Percentiles rank a stretch among this genome's conserved stretches.
These are phyloP conservation scores for Hydrozoanthus tunicans DNA, from an alignment of 64 coral and sea anemone genomes.

Conservation along the genomic window DNA sequence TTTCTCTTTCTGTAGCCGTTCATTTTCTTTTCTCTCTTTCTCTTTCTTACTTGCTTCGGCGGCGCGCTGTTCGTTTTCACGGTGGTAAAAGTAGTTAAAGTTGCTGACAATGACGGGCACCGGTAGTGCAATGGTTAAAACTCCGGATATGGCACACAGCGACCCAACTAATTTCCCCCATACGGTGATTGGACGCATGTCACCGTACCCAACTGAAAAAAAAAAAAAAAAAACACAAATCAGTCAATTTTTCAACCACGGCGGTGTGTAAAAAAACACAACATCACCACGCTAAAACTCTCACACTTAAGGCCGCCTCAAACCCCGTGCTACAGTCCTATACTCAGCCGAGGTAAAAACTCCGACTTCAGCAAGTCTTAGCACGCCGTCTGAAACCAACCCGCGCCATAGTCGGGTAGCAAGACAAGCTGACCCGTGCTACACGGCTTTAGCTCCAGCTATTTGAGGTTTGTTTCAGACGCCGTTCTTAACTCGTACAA, in stretches of 20 bases:
- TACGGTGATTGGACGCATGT: constrained; percentile 92
- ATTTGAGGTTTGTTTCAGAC: no score
- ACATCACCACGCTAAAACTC: neutral
- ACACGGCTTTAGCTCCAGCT: no score
- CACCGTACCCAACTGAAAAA: constrained; percentile 91
- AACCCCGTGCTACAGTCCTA: no score
- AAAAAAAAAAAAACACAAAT: neutral
- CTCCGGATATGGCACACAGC: constrained; percentile 95
- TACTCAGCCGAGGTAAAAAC: no score
- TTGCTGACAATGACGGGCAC: constrained; percentile 97
- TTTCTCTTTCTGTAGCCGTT: constrained; percentile 75
- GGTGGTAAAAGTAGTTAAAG: constrained; percentile 99
- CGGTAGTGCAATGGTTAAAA: constrained; percentile 97
- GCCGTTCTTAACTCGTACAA: no score
- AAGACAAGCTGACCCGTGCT: no score
- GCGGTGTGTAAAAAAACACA: neutral
- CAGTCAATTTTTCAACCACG: neutral
- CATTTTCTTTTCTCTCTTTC: constrained; percentile 87
- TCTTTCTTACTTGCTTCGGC: constrained; percentile 94
- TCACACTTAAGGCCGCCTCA: no score
- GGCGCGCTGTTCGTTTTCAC: constrained; percentile 95
- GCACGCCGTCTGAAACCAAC: no score
- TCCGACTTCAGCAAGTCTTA: no score
- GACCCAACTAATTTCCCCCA: constrained; percentile 99
- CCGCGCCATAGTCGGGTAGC: no score